Evolutionary conservation across 2,888 invertebrate genomes (phyloP).

Genomic region (Cylloceria caligata): DNA sequence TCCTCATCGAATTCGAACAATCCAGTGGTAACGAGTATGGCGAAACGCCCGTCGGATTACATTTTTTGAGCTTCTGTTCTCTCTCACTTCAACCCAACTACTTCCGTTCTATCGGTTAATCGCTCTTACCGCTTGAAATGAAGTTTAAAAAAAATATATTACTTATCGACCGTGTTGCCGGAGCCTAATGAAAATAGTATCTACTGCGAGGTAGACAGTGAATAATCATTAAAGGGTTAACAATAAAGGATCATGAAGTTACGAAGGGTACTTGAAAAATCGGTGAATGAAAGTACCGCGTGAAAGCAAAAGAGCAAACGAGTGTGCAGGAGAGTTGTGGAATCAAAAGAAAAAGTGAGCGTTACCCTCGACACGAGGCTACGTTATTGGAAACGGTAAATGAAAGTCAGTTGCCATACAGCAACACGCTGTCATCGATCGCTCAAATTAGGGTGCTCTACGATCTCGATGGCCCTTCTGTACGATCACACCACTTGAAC

Average conservation of each 20-base stretch:
- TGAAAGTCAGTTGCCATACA: neutral
- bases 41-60: conserved; percentile 28
- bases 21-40: conserved; percentile 53
- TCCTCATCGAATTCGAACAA: conserved; percentile 30
- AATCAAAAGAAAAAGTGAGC: conserved; percentile 25
- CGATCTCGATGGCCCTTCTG: conserved; percentile 18
- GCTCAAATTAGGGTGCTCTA: conserved; percentile 23
- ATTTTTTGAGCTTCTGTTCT: conserved; percentile 39
- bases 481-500: conserved; percentile 7
- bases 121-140: conserved; percentile 13
- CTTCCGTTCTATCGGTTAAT: conserved; percentile 1
- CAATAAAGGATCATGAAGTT: conserved; percentile 3
- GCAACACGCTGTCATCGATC: conserved; percentile 7
- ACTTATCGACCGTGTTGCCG: conserved; percentile 41
- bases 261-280: conserved; percentile 10
- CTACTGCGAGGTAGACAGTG: conserved; percentile 26
- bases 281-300: neutral
- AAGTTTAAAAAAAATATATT: conserved; percentile 28
- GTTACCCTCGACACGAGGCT: neutral
- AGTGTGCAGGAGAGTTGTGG: neutral
- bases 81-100: conserved; percentile 11
- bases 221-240: conserved; percentile 31
- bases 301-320: conserved; percentile 1
- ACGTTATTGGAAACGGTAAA: conserved; percentile 11
- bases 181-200: conserved; percentile 12